phyloP scores from a whole-genome alignment of 2,888 invertebrate genomes.

The Alloplasta piceator region DNA sequence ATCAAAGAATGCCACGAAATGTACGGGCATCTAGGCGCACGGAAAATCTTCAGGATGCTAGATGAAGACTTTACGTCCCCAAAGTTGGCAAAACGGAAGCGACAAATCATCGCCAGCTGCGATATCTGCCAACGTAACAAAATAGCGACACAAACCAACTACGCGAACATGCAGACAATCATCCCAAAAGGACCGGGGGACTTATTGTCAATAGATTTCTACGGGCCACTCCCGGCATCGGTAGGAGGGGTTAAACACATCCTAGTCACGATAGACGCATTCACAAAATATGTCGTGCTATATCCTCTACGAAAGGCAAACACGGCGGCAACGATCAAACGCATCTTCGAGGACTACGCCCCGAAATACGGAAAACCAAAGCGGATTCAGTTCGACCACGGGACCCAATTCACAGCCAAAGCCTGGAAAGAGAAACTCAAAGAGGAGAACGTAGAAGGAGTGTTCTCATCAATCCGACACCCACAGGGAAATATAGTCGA shows the following conservation, averaged over 20 bases:
- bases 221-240: too few relatives aligned
- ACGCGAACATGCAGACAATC: constrained; percentile 5
- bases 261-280: too few relatives aligned
- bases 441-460: not conserved
- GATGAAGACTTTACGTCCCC: not conserved
- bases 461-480: not conserved
- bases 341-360: not conserved
- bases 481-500: too few relatives aligned
- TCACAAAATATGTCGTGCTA: too few relatives aligned
- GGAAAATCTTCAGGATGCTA: constrained; percentile 8
- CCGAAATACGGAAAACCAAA: not conserved
- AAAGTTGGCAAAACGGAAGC: not conserved
- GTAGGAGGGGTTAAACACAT: too few relatives aligned
- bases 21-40: not conserved
- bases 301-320: too few relatives aligned
- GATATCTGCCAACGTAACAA: not conserved
- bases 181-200: not conserved
- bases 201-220: not conserved
- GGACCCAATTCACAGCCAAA: too few relatives aligned
- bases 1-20: too few relatives aligned
- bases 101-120: not conserved
- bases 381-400: not conserved
- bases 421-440: too few relatives aligned
- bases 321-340: too few relatives aligned
- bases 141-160: not conserved